These are phyloP conservation scores for Petrocephalus sullivani DNA, from an alignment of 2,797 vertebrate genomes.

Conservation along the genomic window DNA sequence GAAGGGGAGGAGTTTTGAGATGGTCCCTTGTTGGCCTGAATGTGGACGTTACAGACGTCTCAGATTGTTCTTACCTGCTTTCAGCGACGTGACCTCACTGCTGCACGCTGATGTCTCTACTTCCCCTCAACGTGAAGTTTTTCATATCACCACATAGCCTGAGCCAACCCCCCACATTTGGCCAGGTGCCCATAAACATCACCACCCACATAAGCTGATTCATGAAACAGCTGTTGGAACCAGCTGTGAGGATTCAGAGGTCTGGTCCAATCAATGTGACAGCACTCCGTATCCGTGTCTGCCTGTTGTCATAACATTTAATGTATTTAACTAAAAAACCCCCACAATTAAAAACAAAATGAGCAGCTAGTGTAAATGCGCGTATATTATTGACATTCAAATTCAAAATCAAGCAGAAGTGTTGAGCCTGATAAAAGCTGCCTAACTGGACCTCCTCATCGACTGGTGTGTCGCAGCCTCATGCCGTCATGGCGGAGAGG, in stretches of 20 bases:
- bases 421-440: background rate
- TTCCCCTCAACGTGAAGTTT: background rate
- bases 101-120: background rate
- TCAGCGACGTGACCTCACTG: background rate
- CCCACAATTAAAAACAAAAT: background rate
- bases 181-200: background rate
- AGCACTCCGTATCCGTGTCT: background rate
- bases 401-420: background rate
- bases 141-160: background rate
- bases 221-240: conserved; percentile 11
- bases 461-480: background rate
- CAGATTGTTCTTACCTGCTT: background rate
- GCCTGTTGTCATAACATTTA: background rate
- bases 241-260: background rate
- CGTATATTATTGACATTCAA: background rate
- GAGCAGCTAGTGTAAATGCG: background rate
- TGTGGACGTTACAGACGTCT: background rate
- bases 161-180: background rate
- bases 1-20: background rate
- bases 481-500: background rate
- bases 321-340: background rate
- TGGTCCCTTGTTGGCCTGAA: background rate
- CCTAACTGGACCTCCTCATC: background rate
- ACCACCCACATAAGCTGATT: background rate
- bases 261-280: background rate